Base-by-base conservation (phyloP, 2,113 vertebrate species). In the Trogon surrucura region DNA sequence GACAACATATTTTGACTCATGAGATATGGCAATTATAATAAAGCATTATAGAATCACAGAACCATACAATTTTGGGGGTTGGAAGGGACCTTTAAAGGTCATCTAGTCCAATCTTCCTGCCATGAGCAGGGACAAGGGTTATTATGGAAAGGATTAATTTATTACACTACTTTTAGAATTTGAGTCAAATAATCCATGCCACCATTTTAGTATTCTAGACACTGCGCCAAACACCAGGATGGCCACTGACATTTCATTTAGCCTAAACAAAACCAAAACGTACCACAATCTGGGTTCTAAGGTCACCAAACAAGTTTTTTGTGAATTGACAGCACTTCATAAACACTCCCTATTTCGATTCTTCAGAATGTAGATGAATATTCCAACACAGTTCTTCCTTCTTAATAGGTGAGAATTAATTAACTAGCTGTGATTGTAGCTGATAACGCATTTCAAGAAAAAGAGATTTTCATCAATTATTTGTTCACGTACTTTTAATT, bases 191-290 rank as follows among this genome's bases (percentile, higher is more conserved):
- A 78, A 85, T 67, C 26, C 32, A 57, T 25, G 32, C 25, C 11
- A 51, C 10, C 22, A 30, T 18, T 30, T 53, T 36, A n/a, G n/a
- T 23, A 48, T 17, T 8, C 18, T 41, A 62, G 25, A 62, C 4
- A 32, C 9, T 25, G 45, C 12, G 51, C 27, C 15, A 81, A 41
- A 71, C 27, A 61, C 9, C 29, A 67, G n/a, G 34, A 32, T 78
- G 38, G 19, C 26, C 14, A 54, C 60, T 45, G 15, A 60, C 23
- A 17, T 56, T 6, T 50, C 13, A 38, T 5, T 4, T 50, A 69
- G 13, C 6, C 80, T 48, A 74, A 74, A 84, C 4, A 53, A 56
- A 57, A 29, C 0, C 5, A 21, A 67, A 69, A 27, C 0, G 0
- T 22, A 36, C 2, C 10, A 44, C 26, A n/a, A 1, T 30, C 17